Evolutionary conservation across 2,797 vertebrate genomes (phyloP).

Genomic region (Myotis myotis): DNA sequence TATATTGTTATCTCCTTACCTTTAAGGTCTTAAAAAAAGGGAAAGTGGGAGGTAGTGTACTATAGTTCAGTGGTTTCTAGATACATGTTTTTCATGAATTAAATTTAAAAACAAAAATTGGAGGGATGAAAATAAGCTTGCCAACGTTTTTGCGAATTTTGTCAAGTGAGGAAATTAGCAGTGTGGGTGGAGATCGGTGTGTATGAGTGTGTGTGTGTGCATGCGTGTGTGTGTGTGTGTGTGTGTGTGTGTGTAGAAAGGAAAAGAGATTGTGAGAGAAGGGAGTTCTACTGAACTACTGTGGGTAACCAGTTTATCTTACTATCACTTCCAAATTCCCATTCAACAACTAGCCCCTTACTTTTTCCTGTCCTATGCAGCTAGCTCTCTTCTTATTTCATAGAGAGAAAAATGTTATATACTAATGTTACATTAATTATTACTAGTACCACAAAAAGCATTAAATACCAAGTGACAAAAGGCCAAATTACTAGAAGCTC

Average conservation of each 20-base stretch:
- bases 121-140: not conserved
- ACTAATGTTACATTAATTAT: not conserved
- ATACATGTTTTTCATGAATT: slow-evolving; percentile 14
- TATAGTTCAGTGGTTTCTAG: not conserved
- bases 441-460: not conserved
- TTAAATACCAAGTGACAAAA: not conserved
- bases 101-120: not conserved
- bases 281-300: not conserved
- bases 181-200: not conserved
- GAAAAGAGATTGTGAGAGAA: not conserved
- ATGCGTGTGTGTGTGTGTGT: not conserved
- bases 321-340: not conserved
- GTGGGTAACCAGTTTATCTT: not conserved
- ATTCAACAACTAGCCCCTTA: not conserved
- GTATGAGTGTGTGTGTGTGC: not conserved
- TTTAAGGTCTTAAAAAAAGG: not conserved
- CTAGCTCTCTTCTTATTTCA: not conserved
- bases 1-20: not conserved
- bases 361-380: not conserved
- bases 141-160: not conserved
- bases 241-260: not conserved
- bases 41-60: not conserved
- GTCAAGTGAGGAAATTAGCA: not conserved
- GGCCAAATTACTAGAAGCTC: slow-evolving; percentile 9
- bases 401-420: not conserved